Percentiles rank a stretch among this genome's conserved stretches.
Conservation (phyloP, 1,140 invertebrate species). For the Neodiprion pinetum region DNA sequence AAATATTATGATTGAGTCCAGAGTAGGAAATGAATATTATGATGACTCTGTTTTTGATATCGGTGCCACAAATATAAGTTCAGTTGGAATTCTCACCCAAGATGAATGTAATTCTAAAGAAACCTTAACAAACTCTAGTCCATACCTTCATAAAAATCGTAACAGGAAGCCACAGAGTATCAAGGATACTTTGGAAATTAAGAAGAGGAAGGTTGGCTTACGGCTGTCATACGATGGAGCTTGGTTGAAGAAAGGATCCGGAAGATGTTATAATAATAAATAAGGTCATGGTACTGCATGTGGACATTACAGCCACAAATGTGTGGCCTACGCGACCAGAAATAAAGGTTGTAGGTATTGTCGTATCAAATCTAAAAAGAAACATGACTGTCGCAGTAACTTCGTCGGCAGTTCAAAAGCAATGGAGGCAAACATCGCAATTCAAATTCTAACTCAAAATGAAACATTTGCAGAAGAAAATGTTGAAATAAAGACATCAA, state of each 20-base stretch:
- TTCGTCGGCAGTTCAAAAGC: slow-evolving; percentile 27
- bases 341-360: slow-evolving; percentile 21
- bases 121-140: neutral
- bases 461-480: slow-evolving; percentile 24
- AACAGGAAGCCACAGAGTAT: neutral
- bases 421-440: slow-evolving; percentile 27
- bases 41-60: too few species aligned
- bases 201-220: neutral
- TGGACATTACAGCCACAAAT: slow-evolving; percentile 16
- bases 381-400: slow-evolving; percentile 29
- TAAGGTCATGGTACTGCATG: slow-evolving; percentile 21
- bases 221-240: neutral
- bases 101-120: slow-evolving; percentile 9
- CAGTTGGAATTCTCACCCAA: neutral
- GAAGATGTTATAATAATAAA: neutral
- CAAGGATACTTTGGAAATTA: too few species aligned
- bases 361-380: neutral
- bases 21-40: too few species aligned
- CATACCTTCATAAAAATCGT: too few species aligned
- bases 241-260: slow-evolving; percentile 15
- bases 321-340: slow-evolving; percentile 19
- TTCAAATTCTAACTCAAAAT: slow-evolving; percentile 23
- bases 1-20: too few species aligned
- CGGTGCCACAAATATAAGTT: neutral
- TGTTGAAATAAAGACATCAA: slow-evolving; percentile 20